Evolutionary conservation across 2,797 vertebrate genomes (phyloP), one percentile per base, ranked within the genome.

Genomic region (Euphonia xanthogaster): DNA sequence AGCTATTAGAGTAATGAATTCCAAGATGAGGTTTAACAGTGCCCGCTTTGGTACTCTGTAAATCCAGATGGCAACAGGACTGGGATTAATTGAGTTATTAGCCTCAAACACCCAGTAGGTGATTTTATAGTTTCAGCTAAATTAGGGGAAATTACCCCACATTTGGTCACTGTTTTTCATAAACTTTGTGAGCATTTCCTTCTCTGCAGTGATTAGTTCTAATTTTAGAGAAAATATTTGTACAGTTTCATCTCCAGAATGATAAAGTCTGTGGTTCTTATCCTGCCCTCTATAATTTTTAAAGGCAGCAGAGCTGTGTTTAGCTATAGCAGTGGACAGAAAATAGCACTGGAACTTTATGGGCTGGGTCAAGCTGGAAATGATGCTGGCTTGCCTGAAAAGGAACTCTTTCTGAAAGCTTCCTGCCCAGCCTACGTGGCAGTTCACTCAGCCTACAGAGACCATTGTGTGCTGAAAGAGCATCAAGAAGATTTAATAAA

Each of bases 401-500:
- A 92, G 68, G 55, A 92, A 50, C 92, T 81, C 71, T 77, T 77
- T 31, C 62, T 94, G 87, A 90, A 68, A 91, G 51, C 25, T 95
- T 78, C 74, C 96, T 93, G 47, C 40, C 24, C 82, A 58, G 80
- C 55, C 70, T 89, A 61, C 7, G 1, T 63, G 76, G 62, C 51
- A 87, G 62, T 71, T 96, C 77, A 45, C 55, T 89, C 45, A 80
- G 66, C 87, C 93, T 81, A 44, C 53, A 79, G 88, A 95, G 90
- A 95, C 92, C 73, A 57, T 63, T 96, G 20, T 86, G 63, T 77
- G 77, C 84, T 91, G 86, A 89, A 93, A 96, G 90, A 93, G 62
- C 90, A 95, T 84, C 73, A 86, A 65, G 73, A 66, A 95, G 94
- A 97, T 97, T 93, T 97, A 96, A 97, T 93, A 86, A 95, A 85